Conservation (phyloP, 2,797 vertebrate species). For the Gastrophryne carolinensis region DNA sequence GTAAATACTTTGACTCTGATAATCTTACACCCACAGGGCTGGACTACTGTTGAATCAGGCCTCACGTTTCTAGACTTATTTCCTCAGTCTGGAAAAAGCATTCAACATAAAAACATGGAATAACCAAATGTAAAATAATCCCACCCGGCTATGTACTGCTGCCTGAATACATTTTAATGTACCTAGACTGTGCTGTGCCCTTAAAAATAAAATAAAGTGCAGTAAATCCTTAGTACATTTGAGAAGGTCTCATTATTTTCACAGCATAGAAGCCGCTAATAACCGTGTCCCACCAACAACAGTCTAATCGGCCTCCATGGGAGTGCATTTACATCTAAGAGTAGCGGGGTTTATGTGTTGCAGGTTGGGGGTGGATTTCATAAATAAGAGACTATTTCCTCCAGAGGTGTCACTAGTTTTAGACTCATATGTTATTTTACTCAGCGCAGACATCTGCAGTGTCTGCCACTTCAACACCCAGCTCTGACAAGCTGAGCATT, state of each 20-base stretch:
- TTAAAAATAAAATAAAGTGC: too few relatives aligned
- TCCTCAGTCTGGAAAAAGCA: too few relatives aligned
- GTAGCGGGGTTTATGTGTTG: slow-evolving; percentile 18
- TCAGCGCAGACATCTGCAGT: slow-evolving; percentile 16
- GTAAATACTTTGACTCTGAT: too few relatives aligned
- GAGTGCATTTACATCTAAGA: neutral
- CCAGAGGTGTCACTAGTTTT: slow-evolving; percentile 3
- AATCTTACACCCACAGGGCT: too few relatives aligned
- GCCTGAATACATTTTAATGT: too few relatives aligned
- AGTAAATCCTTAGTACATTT: too few relatives aligned
- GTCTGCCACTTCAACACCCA: neutral
- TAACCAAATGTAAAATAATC: too few relatives aligned
- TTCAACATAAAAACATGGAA: too few relatives aligned
- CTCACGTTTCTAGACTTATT: too few relatives aligned
- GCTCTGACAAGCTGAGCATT: neutral
- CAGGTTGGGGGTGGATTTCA: slow-evolving; percentile 2
- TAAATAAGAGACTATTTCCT: slow-evolving; percentile 6
- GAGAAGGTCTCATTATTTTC: neutral
- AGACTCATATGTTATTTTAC: slow-evolving; percentile 19
- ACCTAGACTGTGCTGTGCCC: too few relatives aligned
- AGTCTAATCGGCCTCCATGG: slow-evolving; percentile 19
- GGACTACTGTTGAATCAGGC: too few relatives aligned
- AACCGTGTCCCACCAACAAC: neutral
- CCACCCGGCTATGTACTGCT: too few relatives aligned
- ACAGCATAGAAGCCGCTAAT: neutral